A percentile compares a stretch with the other conserved stretches of the same genome.
phyloP scores from a whole-genome alignment of 2,888 invertebrate species.

The Metopia argyrocephala region DNA sequence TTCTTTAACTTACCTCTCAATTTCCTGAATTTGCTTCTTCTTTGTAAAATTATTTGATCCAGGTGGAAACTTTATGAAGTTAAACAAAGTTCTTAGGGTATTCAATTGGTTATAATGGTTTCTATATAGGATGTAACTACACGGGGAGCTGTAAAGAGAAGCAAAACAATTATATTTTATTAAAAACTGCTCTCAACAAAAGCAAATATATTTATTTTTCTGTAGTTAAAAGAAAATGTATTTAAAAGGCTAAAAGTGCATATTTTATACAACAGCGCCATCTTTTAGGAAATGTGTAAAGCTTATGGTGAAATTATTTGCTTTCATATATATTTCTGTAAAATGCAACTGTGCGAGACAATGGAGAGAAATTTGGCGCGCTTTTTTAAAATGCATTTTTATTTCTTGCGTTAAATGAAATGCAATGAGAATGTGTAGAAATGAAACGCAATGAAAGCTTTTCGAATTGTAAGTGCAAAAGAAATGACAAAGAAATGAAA shows the following conservation, averaged over 20 bases:
- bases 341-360: conserved; percentile 42
- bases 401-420: background rate
- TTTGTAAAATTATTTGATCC: background rate
- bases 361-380: conserved; percentile 55
- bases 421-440: conserved; percentile 32
- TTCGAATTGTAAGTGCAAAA: conserved; percentile 1
- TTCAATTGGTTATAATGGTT: conserved; percentile 40
- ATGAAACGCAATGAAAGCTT: conserved; percentile 54
- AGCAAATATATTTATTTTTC: too few relatives aligned
- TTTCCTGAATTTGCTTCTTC: conserved; percentile 2
- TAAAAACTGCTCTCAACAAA: background rate
- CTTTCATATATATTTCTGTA: background rate
- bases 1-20: conserved; percentile 38
- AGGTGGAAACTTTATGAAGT: conserved; percentile 31
- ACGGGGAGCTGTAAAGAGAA: conserved; percentile 68
- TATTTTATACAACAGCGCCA: conserved; percentile 34
- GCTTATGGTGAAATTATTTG: conserved; percentile 17
- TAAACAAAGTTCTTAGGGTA: conserved; percentile 15
- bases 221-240: background rate
- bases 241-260: background rate
- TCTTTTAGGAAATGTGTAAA: conserved; percentile 15
- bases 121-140: conserved; percentile 46
- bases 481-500: conserved; percentile 19
- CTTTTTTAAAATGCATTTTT: conserved; percentile 31
- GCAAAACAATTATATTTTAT: background rate